phyloP scores from a whole-genome alignment of 2,888 invertebrate genomes.

The Pollenia labialis region DNA sequence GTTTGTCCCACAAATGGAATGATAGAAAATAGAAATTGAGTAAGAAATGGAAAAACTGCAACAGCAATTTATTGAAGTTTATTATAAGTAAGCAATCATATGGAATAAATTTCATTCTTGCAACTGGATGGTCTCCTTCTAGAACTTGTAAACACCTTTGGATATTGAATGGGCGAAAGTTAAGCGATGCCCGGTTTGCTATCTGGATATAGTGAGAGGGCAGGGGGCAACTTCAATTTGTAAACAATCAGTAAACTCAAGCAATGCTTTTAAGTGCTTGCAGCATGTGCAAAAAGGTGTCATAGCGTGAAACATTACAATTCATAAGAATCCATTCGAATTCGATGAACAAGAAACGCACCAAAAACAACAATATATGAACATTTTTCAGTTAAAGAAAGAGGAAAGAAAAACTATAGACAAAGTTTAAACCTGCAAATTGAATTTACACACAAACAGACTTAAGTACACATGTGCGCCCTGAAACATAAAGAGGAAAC shows the following conservation, averaged over 20 bases:
- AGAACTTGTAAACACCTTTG: background rate
- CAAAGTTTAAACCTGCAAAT: conserved; percentile 45
- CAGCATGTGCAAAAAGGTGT: conserved; percentile 69
- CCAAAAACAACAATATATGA: conserved; percentile 33
- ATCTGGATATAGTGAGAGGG: conserved; percentile 6
- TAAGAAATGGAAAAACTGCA: conserved; percentile 15
- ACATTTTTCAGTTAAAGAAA: conserved; percentile 40
- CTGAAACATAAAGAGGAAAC: background rate
- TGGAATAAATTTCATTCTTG: conserved; percentile 33
- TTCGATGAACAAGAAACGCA: conserved; percentile 41
- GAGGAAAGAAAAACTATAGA: conserved; percentile 38
- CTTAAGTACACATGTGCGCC: background rate
- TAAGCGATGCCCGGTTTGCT: conserved; percentile 15
- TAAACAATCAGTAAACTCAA: conserved; percentile 64
- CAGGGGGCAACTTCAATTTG: conserved; percentile 57
- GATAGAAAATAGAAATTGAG: conserved; percentile 32
- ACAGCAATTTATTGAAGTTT: conserved; percentile 55
- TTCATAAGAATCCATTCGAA: conserved; percentile 56
- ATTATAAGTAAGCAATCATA: conserved; percentile 61
- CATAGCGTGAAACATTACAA: conserved; percentile 70
- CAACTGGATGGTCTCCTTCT: conserved; percentile 3
- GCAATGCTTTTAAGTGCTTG: conserved; percentile 61
- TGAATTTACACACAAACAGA: conserved; percentile 3
- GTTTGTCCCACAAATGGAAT: conserved; percentile 17
- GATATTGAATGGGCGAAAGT: conserved; percentile 35